phyloP scores from a whole-genome alignment of 1,140 invertebrate species.

The Cydia fagiglandana region DNA sequence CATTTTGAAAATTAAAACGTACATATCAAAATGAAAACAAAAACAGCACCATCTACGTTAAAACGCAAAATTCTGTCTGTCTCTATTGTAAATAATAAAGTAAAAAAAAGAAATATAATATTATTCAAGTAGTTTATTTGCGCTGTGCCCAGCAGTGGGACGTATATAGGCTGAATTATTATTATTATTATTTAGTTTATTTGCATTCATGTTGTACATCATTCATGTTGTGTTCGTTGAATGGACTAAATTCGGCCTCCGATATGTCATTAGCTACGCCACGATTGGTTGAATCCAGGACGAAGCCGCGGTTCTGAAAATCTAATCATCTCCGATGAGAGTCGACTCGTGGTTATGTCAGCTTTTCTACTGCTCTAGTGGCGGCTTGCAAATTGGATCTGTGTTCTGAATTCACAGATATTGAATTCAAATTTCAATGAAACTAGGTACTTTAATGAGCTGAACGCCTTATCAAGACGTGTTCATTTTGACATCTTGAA shows the following conservation, averaged over 20 bases:
- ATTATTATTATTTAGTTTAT: too few species aligned
- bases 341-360: slow-evolving; percentile 11
- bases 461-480: not conserved
- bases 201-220: too few species aligned
- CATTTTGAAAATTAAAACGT: too few species aligned
- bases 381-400: slow-evolving; percentile 16
- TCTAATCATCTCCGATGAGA: slow-evolving; percentile 20
- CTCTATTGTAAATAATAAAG: too few species aligned
- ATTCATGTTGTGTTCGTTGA: too few species aligned
- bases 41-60: too few species aligned
- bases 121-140: too few species aligned
- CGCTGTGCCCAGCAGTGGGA: too few species aligned
- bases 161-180: too few species aligned
- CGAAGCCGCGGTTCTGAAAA: slow-evolving; percentile 12
- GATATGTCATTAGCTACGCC: slow-evolving; percentile 10
- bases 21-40: too few species aligned
- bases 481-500: not conserved
- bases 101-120: too few species aligned
- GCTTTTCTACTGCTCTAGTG: not conserved
- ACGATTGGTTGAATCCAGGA: slow-evolving; percentile 14
- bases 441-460: not conserved
- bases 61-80: too few species aligned
- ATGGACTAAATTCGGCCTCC: not conserved
- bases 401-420: not conserved
- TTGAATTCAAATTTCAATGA: not conserved